Conservation (phyloP, 1,140 invertebrate species). For the Thalassaphorura encarpata region DNA sequence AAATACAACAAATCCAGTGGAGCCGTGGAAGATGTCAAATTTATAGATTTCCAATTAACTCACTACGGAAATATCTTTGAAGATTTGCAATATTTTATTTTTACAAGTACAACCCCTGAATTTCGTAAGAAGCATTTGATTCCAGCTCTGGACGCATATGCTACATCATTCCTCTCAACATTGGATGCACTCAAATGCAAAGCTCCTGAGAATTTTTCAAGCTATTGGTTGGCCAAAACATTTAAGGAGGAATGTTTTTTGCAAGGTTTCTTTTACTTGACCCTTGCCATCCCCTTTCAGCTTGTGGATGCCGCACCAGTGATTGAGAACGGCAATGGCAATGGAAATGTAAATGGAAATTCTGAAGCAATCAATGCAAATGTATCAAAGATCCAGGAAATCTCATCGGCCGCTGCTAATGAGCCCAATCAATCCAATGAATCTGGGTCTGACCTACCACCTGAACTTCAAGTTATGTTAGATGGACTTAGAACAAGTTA, state of each 20-base stretch:
- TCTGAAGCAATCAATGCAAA: too few relatives aligned
- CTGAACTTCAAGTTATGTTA: too few relatives aligned
- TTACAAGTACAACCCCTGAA: conserved; percentile 19
- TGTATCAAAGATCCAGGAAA: too few relatives aligned
- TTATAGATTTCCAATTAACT: conserved; percentile 26
- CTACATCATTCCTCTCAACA: conserved; percentile 3
- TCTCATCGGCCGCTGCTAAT: too few relatives aligned
- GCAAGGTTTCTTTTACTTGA: conserved; percentile 11
- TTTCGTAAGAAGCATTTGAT: conserved; percentile 5
- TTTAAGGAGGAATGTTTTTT: conserved; percentile 1
- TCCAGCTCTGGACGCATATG: conserved; percentile 7
- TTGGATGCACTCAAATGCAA: conserved; percentile 3
- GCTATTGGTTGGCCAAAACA: conserved; percentile 4
- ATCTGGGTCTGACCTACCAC: too few relatives aligned
- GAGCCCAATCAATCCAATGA: too few relatives aligned
- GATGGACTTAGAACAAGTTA: background rate
- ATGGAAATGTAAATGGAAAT: background rate
- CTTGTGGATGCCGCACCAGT: background rate
- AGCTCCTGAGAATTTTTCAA: conserved; percentile 3
- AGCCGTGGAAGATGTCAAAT: conserved; percentile 32
- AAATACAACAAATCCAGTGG: conserved; percentile 41
- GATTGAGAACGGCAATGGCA: background rate
- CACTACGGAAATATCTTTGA: conserved; percentile 22
- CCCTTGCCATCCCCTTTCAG: conserved; percentile 21
- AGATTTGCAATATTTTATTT: conserved; percentile 19